Conservation (phyloP, 2,797 vertebrate species). For the Amniataba percoides region DNA sequence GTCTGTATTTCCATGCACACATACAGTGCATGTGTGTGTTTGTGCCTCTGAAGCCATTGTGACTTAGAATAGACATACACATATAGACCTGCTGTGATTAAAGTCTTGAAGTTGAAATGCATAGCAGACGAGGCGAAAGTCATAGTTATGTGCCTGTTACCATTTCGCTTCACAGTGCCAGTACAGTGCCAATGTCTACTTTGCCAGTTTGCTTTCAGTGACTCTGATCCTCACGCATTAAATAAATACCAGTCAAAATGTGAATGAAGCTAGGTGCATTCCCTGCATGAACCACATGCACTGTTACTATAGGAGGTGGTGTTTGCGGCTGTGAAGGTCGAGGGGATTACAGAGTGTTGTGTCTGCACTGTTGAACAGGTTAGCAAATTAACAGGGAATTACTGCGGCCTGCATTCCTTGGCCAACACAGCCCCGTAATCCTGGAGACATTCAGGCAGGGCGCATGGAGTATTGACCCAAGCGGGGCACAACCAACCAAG, state of each 20-base stretch:
- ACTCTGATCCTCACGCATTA: constrained; percentile 36
- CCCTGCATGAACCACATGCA: constrained; percentile 44
- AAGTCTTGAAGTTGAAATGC: constrained; percentile 24
- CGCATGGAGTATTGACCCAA: constrained; percentile 53
- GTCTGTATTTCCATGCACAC: constrained; percentile 8
- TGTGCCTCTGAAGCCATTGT: neutral
- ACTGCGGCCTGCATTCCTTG: constrained; percentile 81
- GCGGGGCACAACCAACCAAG: constrained; percentile 28
- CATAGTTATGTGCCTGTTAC: constrained; percentile 3
- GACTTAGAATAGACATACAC: constrained; percentile 18
- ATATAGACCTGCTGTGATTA: constrained; percentile 7
- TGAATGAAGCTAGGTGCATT: constrained; percentile 49
- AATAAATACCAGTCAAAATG: constrained; percentile 43
- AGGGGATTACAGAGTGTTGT: constrained; percentile 78
- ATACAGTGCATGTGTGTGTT: constrained; percentile 5
- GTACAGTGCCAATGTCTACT: constrained; percentile 3
- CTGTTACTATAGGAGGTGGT: constrained; percentile 52
- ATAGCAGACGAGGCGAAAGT: constrained; percentile 12
- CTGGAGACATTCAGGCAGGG: constrained; percentile 70
- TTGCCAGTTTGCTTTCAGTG: constrained; percentile 27
- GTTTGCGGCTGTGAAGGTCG: constrained; percentile 65
- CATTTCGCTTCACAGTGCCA: constrained; percentile 1
- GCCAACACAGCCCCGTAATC: constrained; percentile 71
- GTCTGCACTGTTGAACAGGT: constrained; percentile 84
- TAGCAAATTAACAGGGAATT: constrained; percentile 87